These are phyloP conservation scores for Sylvietta virens DNA, from an alignment of 2,113 vertebrate species.

Conservation along the genomic window DNA sequence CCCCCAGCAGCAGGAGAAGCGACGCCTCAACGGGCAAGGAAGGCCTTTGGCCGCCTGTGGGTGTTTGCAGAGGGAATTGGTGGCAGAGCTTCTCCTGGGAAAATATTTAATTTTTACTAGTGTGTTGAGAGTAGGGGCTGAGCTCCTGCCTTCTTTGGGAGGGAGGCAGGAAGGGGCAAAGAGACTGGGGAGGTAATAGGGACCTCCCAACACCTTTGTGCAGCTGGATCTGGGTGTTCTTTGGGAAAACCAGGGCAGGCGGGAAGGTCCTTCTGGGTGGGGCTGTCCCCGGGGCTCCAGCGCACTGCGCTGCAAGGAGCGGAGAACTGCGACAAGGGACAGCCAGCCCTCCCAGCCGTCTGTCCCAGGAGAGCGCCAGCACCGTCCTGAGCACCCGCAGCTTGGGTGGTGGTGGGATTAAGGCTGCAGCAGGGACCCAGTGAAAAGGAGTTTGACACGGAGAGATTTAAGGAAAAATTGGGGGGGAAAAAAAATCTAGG, in stretches of 20 bases:
- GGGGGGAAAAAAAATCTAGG: neutral
- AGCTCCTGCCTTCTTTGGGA: neutral
- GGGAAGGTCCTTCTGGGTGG: neutral
- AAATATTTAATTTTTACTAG: rapidly evolving
- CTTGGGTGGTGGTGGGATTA: neutral
- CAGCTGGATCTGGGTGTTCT: neutral
- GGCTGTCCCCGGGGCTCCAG: neutral
- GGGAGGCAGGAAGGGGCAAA: neutral
- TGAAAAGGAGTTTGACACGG: neutral
- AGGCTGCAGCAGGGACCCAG: neutral
- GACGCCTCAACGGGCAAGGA: rapidly evolving
- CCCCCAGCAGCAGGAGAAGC: rapidly evolving
- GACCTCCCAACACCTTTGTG: neutral
- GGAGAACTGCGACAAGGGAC: neutral
- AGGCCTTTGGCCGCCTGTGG: neutral
- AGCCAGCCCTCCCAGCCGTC: neutral
- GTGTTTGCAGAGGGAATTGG: neutral
- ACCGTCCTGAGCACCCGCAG: neutral
- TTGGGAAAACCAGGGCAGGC: neutral
- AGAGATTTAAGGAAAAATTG: neutral
- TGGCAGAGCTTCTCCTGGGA: neutral
- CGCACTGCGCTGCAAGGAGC: rapidly evolving
- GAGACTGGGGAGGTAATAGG: too few species aligned
- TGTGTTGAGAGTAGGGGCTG: neutral
- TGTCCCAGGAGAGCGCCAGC: neutral